A percentile compares a stretch with the other conserved stretches of the same genome.
Evolutionary conservation across 2,113 vertebrate species (phyloP).

Genomic region (Myotis lucifugus): DNA sequence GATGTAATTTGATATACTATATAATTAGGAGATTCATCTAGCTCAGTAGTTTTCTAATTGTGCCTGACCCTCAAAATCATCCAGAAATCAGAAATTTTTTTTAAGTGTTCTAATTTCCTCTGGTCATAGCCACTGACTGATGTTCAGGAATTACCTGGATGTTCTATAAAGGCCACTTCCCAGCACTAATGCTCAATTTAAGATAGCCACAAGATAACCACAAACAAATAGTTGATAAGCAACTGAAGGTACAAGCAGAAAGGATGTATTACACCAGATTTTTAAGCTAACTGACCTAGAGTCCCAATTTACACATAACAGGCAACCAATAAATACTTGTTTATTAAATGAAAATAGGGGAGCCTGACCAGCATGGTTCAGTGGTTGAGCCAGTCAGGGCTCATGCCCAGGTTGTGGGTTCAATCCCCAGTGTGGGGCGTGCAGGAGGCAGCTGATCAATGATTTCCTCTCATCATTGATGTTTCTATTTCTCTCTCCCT

Average conservation of each 20-base stretch:
- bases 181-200: slow-evolving; percentile 17
- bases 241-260: not conserved
- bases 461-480: too few species aligned
- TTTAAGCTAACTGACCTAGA: not conserved
- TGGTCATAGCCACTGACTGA: not conserved
- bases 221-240: not conserved
- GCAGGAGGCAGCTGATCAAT: too few species aligned
- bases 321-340: not conserved
- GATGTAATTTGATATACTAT: not conserved
- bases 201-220: not conserved
- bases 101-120: not conserved
- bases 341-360: not conserved
- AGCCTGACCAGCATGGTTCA: too few species aligned
- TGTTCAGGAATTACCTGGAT: not conserved
- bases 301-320: not conserved
- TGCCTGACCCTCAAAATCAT: not conserved
- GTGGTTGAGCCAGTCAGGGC: too few species aligned
- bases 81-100: not conserved
- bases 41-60: not conserved
- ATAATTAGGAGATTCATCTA: not conserved
- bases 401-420: too few species aligned
- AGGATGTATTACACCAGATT: not conserved
- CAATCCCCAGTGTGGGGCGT: too few species aligned
- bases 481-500: too few species aligned
- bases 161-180: not conserved